Percentiles rank a stretch among this genome's conserved stretches.
These are phyloP conservation scores for Cartodere bifasciata DNA, from an alignment of 2,888 invertebrate species.

Conservation along the genomic window DNA sequence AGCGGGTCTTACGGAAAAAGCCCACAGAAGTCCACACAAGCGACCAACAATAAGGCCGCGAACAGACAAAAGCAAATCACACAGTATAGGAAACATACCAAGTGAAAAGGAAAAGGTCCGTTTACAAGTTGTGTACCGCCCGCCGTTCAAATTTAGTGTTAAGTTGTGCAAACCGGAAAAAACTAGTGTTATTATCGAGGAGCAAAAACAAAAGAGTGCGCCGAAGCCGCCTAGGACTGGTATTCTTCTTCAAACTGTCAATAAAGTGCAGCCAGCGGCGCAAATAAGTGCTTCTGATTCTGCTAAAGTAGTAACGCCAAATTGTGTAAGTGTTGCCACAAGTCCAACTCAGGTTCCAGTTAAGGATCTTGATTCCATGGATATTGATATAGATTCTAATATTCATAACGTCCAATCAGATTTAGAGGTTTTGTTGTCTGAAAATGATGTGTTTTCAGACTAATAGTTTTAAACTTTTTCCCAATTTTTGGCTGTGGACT, in stretches of 20 bases:
- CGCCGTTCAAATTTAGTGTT: conserved; percentile 76
- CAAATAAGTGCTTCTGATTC: conserved; percentile 11
- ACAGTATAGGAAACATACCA: conserved; percentile 57
- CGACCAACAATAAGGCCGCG: conserved; percentile 37
- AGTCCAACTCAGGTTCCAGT: conserved; percentile 16
- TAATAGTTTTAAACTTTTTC: too few species aligned
- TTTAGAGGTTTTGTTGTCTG: conserved; percentile 45
- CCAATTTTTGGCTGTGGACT: conserved; percentile 13
- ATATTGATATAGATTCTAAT: conserved; percentile 40
- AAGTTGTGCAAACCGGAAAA: conserved; percentile 63
- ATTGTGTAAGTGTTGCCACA: conserved; percentile 11
- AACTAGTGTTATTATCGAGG: conserved; percentile 47
- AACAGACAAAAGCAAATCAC: conserved; percentile 44
- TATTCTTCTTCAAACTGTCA: conserved; percentile 36
- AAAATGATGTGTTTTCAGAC: conserved; percentile 43
- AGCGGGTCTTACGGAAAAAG: conserved; percentile 49
- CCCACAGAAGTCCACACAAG: conserved; percentile 41
- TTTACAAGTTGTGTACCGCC: conserved; percentile 75
- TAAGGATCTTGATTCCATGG: conserved; percentile 15
- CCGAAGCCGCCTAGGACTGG: conserved; percentile 32
- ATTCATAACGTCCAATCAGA: conserved; percentile 49
- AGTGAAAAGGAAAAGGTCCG: conserved; percentile 52
- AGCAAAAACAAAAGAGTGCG: conserved; percentile 26
- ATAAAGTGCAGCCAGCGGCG: conserved; percentile 17
- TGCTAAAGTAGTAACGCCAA: conserved; percentile 11